Percentiles rank a stretch among this genome's conserved stretches.
Evolutionary conservation across 2,113 vertebrate species (phyloP).

Genomic region (Columba janthina): DNA sequence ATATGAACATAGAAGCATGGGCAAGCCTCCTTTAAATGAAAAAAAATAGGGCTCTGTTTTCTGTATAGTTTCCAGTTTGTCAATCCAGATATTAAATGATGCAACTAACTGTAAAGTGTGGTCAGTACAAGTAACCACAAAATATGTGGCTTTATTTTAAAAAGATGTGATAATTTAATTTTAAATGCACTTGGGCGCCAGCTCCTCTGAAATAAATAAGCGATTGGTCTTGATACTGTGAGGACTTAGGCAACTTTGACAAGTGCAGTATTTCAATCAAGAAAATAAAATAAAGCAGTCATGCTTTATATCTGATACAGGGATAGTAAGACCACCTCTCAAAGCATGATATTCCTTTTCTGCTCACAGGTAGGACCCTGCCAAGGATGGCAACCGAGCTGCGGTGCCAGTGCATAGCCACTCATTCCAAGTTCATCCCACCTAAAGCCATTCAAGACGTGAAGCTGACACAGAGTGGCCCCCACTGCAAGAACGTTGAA

Average conservation of each 20-base stretch:
- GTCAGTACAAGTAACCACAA: neutral
- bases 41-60: neutral
- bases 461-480: conserved; percentile 81
- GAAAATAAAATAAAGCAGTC: neutral
- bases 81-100: neutral
- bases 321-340: neutral
- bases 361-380: conserved; percentile 64
- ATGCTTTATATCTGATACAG: accelerated
- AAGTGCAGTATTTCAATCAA: neutral
- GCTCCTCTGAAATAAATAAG: neutral
- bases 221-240: accelerated
- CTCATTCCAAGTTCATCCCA: conserved; percentile 76
- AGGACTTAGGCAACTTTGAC: neutral
- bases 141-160: neutral
- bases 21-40: neutral
- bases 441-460: conserved; percentile 76
- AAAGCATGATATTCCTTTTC: neutral
- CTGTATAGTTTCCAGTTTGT: neutral
- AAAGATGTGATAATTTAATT: neutral
- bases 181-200: neutral
- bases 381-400: conserved; percentile 71
- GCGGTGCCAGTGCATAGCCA: conserved; percentile 86
- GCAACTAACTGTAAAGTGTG: accelerated
- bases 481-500: conserved; percentile 85
- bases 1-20: neutral